Base-by-base conservation (phyloP, 2,113 vertebrate species). In the Polyodon spathula region DNA sequence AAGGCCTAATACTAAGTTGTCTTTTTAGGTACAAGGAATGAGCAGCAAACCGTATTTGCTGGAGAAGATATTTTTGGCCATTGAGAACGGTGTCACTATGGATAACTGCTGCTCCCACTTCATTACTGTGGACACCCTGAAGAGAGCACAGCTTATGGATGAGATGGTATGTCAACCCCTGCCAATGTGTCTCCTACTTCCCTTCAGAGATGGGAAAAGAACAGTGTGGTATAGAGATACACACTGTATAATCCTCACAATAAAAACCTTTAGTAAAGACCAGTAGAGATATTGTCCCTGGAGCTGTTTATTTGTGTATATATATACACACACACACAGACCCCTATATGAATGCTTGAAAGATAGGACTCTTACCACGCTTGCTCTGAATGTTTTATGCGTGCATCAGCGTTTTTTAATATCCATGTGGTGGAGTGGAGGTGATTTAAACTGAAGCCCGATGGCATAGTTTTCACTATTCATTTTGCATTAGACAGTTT, bases 51-150 rank as follows among this genome's bases (percentile, higher is more conserved):
- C 90, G 53, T 81, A 91, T 8, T 73, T 95, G 63, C 69, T 96
- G 75, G 91, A 88, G 72, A 87, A 93, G 76, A 81, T 96, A 76
- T 90, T 93, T 66, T 80, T 78, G 68, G 89, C 90, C 65, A 76
- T 92, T 76, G 85, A 86, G 76, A 89, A 91, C 71, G 79, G 75
- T 39, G 76, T 93, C 69, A 89, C 81, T n/a, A 89, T 86, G 71
- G 90, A 94, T 62, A 96, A 94, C 71, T 90, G 92, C 73, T 96
- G 92, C 69, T 80, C 83, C 61, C 89, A 93, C 40, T 89, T 93
- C 70, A 70, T 84, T 61, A 88, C 92, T 37, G 77, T 93, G 72
- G 80, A 93, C 66, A 59, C 1, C 0, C 76, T 97, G 66, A 73
- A 74, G 38, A 76, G 72, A 39, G 71, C 75, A 46, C 38, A 27